Evolutionary conservation across 2,888 invertebrate genomes (phyloP).

Genomic region (Rugalucina vietnamica): DNA sequence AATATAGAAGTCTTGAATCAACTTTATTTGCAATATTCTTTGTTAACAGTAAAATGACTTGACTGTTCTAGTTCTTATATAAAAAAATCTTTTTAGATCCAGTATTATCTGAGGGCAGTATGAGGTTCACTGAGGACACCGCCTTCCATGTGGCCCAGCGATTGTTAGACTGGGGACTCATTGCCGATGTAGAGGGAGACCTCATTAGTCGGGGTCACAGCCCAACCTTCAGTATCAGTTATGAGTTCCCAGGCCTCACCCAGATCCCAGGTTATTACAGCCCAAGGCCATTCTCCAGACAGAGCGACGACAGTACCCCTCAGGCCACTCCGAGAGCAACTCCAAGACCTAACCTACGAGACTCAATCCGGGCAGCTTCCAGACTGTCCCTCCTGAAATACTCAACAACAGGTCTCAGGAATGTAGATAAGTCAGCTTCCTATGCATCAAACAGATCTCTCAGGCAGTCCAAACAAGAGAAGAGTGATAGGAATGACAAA

Average conservation of each 20-base stretch:
- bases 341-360: conserved; percentile 28
- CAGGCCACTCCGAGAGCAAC: conserved; percentile 43
- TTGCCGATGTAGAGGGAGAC: conserved; percentile 68
- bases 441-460: conserved; percentile 1
- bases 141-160: conserved; percentile 68
- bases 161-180: conserved; percentile 68
- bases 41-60: no score
- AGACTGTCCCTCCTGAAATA: conserved; percentile 41
- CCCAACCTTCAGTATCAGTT: conserved; percentile 31
- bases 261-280: conserved; percentile 11
- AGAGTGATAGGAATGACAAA: not conserved
- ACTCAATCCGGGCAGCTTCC: conserved; percentile 34
- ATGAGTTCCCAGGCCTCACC: conserved; percentile 59
- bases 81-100: conserved; percentile 37
- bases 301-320: conserved; percentile 20
- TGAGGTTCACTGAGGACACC: conserved; percentile 50
- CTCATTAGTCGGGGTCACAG: conserved; percentile 37
- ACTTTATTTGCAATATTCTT: no score
- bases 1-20: no score
- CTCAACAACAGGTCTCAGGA: conserved; percentile 31
- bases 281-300: conserved; percentile 27
- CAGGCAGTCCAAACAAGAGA: not conserved
- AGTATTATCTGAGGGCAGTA: conserved; percentile 35
- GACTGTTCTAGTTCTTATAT: no score
- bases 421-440: conserved; percentile 3